Percentiles rank a stretch among this genome's conserved stretches.
Conservation (phyloP, 2,797 vertebrate genomes). For the Hephaestus fuliginosus region DNA sequence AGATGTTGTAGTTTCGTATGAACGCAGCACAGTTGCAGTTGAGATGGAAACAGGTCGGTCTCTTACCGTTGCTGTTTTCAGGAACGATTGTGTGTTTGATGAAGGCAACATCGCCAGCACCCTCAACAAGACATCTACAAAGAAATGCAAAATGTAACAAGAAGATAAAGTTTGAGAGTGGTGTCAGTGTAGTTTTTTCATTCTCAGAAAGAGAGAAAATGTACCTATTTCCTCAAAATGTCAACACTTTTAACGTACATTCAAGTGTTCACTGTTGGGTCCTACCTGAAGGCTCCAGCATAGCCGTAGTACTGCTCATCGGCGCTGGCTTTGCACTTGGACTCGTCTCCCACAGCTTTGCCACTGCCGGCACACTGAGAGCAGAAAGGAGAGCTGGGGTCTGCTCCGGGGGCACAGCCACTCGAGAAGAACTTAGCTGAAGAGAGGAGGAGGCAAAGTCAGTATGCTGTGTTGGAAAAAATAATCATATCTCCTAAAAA, state of each 20-base stretch:
- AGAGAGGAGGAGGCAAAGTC: conserved; percentile 29
- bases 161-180: neutral
- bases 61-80: conserved; percentile 80
- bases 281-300: conserved; percentile 86
- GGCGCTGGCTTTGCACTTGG: conserved; percentile 79
- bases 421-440: conserved; percentile 79
- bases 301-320: conserved; percentile 82
- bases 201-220: neutral
- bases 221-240: neutral
- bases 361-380: conserved; percentile 73
- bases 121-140: conserved; percentile 83
- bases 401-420: conserved; percentile 85
- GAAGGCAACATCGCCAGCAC: conserved; percentile 85
- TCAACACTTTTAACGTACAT: neutral
- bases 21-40: neutral
- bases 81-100: conserved; percentile 80
- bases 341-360: conserved; percentile 45
- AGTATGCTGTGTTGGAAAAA: neutral
- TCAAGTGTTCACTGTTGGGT: neutral
- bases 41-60: conserved; percentile 3
- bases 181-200: neutral
- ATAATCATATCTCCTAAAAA: neutral
- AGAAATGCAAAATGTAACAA: conserved; percentile 17
- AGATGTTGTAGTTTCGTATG: neutral
- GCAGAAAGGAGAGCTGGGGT: conserved; percentile 74